Evolutionary conservation across 2,113 vertebrate species (phyloP), one percentile per base, ranked within the genome.

Genomic region (Marmota monax): DNA sequence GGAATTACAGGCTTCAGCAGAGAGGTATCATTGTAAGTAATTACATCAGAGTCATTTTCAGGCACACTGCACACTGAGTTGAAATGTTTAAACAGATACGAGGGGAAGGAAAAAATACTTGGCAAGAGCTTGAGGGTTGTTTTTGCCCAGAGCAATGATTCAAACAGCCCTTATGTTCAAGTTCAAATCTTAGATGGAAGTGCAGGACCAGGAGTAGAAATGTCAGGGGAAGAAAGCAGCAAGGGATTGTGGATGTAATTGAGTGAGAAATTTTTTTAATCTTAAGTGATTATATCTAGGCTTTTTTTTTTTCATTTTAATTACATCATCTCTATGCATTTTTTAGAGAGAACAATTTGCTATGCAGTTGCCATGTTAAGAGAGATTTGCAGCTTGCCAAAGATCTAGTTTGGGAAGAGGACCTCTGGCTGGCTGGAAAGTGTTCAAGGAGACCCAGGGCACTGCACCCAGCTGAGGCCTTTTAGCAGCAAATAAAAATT

Each of bases 1-100:
- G 74, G 96, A 97, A 97, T 98, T 96, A 96, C 86, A 95, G 94
- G 88, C 90, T 92, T 96, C 94, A 12, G 92, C 93, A 86, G 79
- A 97, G 94, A 93, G 88, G 88, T 92, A 87, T 97, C 93, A 80
- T 48, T 91, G 93, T 87, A 80, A 92, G 56, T 1, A 27, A 95
- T 94, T 96, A 88, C 53, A 79, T 77, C 82, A 78, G 77, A 91
- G 82, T 86, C 85, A 58, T 89, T 98, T 96, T 91, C 96, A 97
- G 93, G 94, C 79, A 96, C 72, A 53, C 14, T 82, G 80, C 91
- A 72, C 39, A 14, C 23, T 78, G 95, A 98, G 90, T n/a, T 96
- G 97, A 98, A 95, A 96, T 1, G 37, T 58, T 98, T 78, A 77
- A 90, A 96, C 72, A 90, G 97, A 95, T 73, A 90, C 5, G 53